These are phyloP conservation scores for Hippocampus zosterae DNA, from an alignment of 2,113 vertebrate genomes.

Conservation along the genomic window DNA sequence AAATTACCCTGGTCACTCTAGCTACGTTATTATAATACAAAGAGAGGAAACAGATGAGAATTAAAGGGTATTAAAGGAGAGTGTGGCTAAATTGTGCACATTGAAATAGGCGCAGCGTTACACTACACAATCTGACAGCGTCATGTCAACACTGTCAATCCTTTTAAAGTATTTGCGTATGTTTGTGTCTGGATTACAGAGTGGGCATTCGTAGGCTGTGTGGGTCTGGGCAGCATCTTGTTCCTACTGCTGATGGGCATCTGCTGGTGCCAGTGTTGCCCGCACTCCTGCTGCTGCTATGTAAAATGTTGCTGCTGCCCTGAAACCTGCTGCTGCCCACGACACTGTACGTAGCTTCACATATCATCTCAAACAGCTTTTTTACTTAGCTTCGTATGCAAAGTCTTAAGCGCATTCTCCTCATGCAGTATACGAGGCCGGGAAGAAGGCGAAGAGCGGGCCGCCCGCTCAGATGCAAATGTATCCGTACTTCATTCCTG, in stretches of 20 bases:
- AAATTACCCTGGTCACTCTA: no score
- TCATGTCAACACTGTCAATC: no score
- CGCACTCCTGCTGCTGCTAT: constrained; percentile 97
- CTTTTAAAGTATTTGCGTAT: not conserved
- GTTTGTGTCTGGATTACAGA: constrained; percentile 71
- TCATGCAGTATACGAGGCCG: constrained; percentile 88
- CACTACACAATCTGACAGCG: no score
- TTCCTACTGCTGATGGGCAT: constrained; percentile 88
- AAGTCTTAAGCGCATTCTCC: not conserved
- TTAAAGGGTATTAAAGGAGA: no score
- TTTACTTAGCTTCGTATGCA: not conserved
- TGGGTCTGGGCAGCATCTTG: constrained; percentile 81
- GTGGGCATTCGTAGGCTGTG: constrained; percentile 92
- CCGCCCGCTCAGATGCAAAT: constrained; percentile 77
- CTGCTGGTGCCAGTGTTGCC: constrained; percentile 99
- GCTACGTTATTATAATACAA: no score
- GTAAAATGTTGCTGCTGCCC: constrained; percentile 95
- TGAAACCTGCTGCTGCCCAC: constrained; percentile 94
- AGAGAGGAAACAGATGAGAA: no score
- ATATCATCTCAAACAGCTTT: not conserved
- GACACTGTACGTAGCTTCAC: constrained; percentile 80
- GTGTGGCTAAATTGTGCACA: no score
- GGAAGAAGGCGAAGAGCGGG: constrained; percentile 84
- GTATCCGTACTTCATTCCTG: constrained; percentile 91
- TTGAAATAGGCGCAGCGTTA: no score